Percentiles rank a stretch among this genome's conserved stretches.
These are phyloP conservation scores for Diadromus collaris DNA, from an alignment of 2,888 invertebrate genomes.

Conservation along the genomic window DNA sequence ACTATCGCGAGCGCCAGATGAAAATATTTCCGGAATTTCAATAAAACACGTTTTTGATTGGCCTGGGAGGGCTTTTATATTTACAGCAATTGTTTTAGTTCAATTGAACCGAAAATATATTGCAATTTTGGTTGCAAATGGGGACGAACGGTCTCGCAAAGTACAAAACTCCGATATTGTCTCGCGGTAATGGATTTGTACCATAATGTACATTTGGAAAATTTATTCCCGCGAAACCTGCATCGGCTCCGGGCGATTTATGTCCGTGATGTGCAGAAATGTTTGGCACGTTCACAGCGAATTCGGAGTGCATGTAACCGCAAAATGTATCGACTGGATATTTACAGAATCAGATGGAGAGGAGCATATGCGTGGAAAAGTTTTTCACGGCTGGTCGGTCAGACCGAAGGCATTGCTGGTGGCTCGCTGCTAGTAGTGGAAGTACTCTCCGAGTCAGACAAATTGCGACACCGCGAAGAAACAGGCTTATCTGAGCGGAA, in stretches of 20 bases:
- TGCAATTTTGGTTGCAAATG: neutral
- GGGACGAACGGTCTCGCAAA: neutral
- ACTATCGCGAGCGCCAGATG: neutral
- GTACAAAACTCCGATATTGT: slow-evolving; percentile 8
- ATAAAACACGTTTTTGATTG: neutral
- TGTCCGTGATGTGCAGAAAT: slow-evolving; percentile 38
- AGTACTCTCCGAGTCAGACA: slow-evolving; percentile 19
- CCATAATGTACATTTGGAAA: slow-evolving; percentile 27
- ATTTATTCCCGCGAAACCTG: slow-evolving; percentile 23
- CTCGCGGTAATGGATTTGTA: slow-evolving; percentile 22
- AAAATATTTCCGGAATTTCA: slow-evolving; percentile 6
- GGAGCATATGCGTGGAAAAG: slow-evolving; percentile 4
- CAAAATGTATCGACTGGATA: slow-evolving; percentile 42
- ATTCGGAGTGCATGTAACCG: slow-evolving; percentile 48
- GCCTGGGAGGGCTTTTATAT: neutral
- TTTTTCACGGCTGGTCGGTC: neutral
- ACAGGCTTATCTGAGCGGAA: neutral
- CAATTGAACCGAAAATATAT: slow-evolving; percentile 5
- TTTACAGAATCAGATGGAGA: slow-evolving; percentile 37
- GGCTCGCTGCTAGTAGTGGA: slow-evolving; percentile 10
- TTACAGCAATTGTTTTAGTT: neutral
- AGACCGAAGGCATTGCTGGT: neutral
- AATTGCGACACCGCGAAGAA: neutral
- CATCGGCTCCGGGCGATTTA: slow-evolving; percentile 12
- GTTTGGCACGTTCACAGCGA: slow-evolving; percentile 35